Evolutionary conservation across 1,140 invertebrate species (phyloP).

Genomic region (Acromyrmex echinatior): DNA sequence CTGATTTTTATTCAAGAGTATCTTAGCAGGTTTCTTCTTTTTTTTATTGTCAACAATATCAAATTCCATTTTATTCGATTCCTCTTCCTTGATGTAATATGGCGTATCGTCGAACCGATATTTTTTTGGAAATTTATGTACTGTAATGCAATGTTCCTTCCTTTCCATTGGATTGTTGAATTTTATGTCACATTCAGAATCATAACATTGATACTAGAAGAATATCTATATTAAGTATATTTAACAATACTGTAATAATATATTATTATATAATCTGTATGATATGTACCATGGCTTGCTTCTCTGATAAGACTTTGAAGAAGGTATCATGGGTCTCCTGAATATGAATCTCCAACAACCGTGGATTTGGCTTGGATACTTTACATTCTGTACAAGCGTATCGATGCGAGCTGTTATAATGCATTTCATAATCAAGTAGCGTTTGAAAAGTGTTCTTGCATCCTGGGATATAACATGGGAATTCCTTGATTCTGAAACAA

Average conservation of each 20-base stretch:
- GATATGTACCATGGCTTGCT: constrained; percentile 88
- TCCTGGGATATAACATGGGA: constrained; percentile 83
- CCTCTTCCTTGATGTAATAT: constrained; percentile 69
- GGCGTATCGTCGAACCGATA: constrained; percentile 87
- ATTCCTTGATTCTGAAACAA: constrained; percentile 82
- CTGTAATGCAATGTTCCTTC: constrained; percentile 88
- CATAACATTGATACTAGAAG: constrained; percentile 89
- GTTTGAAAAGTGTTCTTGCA: constrained; percentile 83
- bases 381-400: constrained; percentile 87
- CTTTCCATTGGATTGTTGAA: constrained; percentile 87
- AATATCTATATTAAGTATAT: constrained; percentile 66
- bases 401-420: constrained; percentile 86
- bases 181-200: constrained; percentile 89
- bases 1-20: constrained; percentile 76
- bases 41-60: constrained; percentile 37
- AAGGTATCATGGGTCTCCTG: constrained; percentile 91
- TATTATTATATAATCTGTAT: constrained; percentile 9
- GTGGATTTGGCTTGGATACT: constrained; percentile 88
- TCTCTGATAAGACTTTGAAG: constrained; percentile 88
- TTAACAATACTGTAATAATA: neutral
- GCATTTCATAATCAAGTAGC: constrained; percentile 85
- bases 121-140: constrained; percentile 90
- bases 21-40: constrained; percentile 57
- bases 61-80: constrained; percentile 72
- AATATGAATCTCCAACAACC: constrained; percentile 91